Evolutionary conservation across 2,113 vertebrate genomes (phyloP), one percentile per base, ranked within the genome.

Genomic region (Camelus dromedarius): DNA sequence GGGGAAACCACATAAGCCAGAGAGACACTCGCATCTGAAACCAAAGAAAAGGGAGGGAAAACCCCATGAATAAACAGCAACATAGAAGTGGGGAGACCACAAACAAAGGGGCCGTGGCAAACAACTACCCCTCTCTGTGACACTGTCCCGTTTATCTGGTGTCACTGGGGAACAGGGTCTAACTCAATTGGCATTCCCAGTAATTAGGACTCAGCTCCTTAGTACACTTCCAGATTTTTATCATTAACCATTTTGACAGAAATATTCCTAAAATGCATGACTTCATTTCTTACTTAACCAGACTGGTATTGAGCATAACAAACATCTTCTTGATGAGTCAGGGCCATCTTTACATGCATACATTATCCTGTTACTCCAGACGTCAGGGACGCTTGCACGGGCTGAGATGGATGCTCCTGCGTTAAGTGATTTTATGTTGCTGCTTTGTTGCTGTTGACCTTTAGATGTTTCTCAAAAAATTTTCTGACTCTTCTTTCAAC

Each of bases 21-120:
- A 99, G 98, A 99, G 98, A 98, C 99, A 99, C 97, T 99, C 99
- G 95, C 99, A 99, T 98, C 99, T 99, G 99, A 96, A 99, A 98
- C 98, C 98, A 98, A 98, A 98, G 93, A 98, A 98, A 96, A 98
- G 97, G 89, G 98, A 97, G 97, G 97, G 97, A 97, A 98, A 98
- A 98, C 69, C 95, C 97, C 93, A 54, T 99, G 90, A 99, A 97
- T 98, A 96, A 98, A 96, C 90, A 85, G 93, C 97, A 92, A 82
- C 95, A 98, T 0, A 20, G 28, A 95, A 75, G 95, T 95, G 0
- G 48, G 66, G 76, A 96, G 97, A 96, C 93, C 97, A 95, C 46
- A 97, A 90, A 95, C 60, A 76, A 52, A 90, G 96, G 20, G 5
- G 72, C 62, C 91, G 67, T 18, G 95, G 56, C n/a, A 87, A 19